These are phyloP conservation scores for Microcebus lehilahytsara DNA, from an alignment of 2,113 vertebrate genomes.

Conservation along the genomic window DNA sequence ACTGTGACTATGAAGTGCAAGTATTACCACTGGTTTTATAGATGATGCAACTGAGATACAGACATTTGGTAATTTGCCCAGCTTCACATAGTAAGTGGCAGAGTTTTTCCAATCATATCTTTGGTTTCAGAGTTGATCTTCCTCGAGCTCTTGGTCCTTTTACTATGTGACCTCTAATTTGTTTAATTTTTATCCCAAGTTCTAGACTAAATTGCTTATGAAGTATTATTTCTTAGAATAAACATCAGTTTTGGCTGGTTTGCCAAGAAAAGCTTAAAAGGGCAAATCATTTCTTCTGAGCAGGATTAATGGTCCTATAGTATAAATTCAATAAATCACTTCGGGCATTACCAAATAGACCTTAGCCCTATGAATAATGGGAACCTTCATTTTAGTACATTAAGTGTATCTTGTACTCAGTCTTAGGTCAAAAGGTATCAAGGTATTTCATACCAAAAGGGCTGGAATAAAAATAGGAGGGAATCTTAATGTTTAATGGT, in stretches of 20 bases:
- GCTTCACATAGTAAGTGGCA: background rate
- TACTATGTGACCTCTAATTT: background rate
- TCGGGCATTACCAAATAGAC: background rate
- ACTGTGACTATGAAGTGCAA: background rate
- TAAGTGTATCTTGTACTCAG: background rate
- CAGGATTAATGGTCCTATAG: background rate
- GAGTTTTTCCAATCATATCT: background rate
- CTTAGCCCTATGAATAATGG: background rate
- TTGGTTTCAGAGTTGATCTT: background rate
- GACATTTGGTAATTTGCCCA: background rate
- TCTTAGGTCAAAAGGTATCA: background rate
- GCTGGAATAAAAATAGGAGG: background rate
- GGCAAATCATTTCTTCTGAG: background rate
- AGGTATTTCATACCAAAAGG: background rate
- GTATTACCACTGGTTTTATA: background rate
- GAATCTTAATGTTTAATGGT: background rate
- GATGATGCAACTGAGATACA: background rate
- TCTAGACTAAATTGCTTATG: background rate
- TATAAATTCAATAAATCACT: constrained; percentile 3
- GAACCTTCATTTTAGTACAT: background rate
- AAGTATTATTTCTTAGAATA: background rate
- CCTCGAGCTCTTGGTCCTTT: background rate
- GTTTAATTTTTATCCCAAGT: background rate
- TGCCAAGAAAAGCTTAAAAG: constrained; percentile 15
- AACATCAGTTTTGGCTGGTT: background rate